Evolutionary conservation across 2,888 invertebrate species (phyloP), one percentile per base, ranked within the genome.

Genomic region (Drosophila birchii): DNA sequence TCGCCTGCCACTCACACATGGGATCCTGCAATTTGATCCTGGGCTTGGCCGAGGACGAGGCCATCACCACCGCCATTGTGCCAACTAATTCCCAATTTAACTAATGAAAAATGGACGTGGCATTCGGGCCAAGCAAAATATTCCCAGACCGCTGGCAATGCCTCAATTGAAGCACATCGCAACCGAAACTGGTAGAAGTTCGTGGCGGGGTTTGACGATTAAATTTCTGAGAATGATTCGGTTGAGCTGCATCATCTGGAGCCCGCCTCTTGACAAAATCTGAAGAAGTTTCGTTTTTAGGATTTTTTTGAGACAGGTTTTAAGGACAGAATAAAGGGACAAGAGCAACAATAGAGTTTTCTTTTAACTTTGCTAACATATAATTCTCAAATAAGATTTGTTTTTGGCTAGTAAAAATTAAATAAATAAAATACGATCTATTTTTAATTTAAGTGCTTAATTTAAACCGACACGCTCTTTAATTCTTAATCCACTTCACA

Each of bases 181-280:
- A 59, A 59, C 38, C 56, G 47, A 41, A 55, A 45, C 47, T 63
- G 59, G 78, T 54, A 38, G 57, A 76, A 61, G 16, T 43, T 67
- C 72, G 36, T 60, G 47, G 41, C 53, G 79, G 79, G 75, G 78
- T 76, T 75, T 82, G 80, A 78, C 84, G 80, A 86, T 81, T 66
- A 59, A 67, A 85, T 81, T 88, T 88, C 85, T 59, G 71, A 59
- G 82, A 87, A 86, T 41, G 71, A 76, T 78, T 63, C 63, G 80
- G 73, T 75, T 76, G 67, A 63, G 34, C 56, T 60, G 61, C 44
- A 38, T 45, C 67, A 70, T 49, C 47, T 61, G 60, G 47, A 36
- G 70, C 61, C 41, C 9, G 49, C 5, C 29, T 3, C 26, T 54
- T 47, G 47, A 43, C 44, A 41, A 44, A 43, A 29, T 43, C 16